A percentile compares a stretch with the other conserved stretches of the same genome.
Conservation (phyloP, 1,140 invertebrate genomes). For the Helicoverpa armigera region DNA sequence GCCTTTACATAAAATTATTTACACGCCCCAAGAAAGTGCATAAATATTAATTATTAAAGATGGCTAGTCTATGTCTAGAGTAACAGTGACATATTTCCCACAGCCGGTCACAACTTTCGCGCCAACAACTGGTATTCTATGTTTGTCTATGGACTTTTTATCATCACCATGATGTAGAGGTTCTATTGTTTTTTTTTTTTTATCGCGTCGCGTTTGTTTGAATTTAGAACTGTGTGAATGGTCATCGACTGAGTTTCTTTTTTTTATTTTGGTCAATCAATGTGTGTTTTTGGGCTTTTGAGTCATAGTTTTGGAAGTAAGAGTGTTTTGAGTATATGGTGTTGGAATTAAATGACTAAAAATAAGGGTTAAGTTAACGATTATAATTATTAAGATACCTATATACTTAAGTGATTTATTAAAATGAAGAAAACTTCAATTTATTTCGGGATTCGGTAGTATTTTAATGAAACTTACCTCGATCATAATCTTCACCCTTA, state of each 20-base stretch:
- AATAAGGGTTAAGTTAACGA: not conserved
- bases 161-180: not conserved
- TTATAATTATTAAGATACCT: no score
- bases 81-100: slow-evolving; percentile 34
- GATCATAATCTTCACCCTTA: slow-evolving; percentile 68
- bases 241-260: not conserved
- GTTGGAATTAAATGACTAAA: not conserved
- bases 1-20: not conserved
- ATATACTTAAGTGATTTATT: no score
- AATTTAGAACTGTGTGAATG: slow-evolving; percentile 14
- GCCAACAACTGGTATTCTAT: slow-evolving; percentile 20
- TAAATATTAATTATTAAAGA: slow-evolving; percentile 20
- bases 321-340: not conserved
- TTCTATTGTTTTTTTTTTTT: slow-evolving; percentile 17
- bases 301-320: not conserved
- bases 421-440: no score
- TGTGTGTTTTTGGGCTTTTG: not conserved
- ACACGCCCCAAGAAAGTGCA: not conserved
- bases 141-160: slow-evolving; percentile 19
- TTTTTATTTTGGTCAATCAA: not conserved
- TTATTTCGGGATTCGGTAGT: no score
- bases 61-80: slow-evolving; percentile 13
- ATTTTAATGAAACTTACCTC: slow-evolving; percentile 65
- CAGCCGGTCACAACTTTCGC: slow-evolving; percentile 21
- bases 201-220: not conserved